phyloP scores from a whole-genome alignment of 2,797 vertebrate species.

The Manis crassicaudata region DNA sequence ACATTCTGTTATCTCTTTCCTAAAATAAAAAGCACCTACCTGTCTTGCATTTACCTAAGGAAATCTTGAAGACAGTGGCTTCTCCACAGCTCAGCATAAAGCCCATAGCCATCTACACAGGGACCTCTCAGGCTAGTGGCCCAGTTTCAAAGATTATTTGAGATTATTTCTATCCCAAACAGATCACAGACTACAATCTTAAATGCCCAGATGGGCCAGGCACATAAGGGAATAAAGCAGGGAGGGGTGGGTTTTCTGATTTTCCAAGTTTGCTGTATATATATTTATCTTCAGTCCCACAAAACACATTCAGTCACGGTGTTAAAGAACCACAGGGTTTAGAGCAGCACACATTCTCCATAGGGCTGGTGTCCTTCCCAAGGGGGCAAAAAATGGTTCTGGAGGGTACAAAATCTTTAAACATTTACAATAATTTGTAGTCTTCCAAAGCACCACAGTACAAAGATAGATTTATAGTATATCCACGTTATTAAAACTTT shows the following conservation, averaged over 20 bases:
- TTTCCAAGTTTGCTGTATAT: neutral
- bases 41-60: neutral
- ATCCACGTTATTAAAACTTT: neutral
- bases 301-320: neutral
- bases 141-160: neutral
- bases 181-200: neutral
- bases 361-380: neutral
- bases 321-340: neutral
- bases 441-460: neutral
- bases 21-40: neutral
- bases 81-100: neutral
- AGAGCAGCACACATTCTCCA: neutral
- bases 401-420: neutral
- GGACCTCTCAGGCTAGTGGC: neutral
- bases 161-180: slow-evolving; percentile 1
- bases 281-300: slow-evolving; percentile 31
- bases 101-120: no score
- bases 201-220: neutral
- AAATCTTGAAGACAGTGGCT: neutral
- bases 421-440: neutral
- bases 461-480: neutral
- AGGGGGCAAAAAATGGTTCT: neutral
- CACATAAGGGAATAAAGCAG: neutral
- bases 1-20: neutral
- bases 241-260: neutral